A percentile compares a stretch with the other conserved stretches of the same genome.
Evolutionary conservation across 2,888 invertebrate genomes (phyloP).

Genomic region (Crepidodera aurea): DNA sequence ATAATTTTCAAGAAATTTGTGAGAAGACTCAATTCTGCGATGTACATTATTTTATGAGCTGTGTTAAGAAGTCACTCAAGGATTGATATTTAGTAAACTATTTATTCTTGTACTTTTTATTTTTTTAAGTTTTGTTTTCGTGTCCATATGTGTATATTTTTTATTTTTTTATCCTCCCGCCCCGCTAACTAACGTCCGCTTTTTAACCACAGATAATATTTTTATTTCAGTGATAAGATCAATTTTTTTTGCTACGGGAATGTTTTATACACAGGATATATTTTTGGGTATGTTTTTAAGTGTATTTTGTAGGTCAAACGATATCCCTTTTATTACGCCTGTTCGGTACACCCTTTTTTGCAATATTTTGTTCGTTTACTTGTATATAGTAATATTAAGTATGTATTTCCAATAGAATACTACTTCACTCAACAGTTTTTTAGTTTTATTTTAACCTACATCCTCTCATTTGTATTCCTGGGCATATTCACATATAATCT

Average conservation of each 20-base stretch:
- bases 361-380: constrained; percentile 12
- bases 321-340: not conserved
- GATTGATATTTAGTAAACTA: constrained; percentile 39
- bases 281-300: constrained; percentile 4
- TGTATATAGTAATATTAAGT: constrained; percentile 16
- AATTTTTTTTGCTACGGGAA: not conserved
- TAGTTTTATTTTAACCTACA: not conserved
- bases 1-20: constrained; percentile 19
- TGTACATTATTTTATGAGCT: constrained; percentile 42
- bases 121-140: constrained; percentile 18
- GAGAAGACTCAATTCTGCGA: constrained; percentile 9
- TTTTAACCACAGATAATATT: not conserved
- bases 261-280: constrained; percentile 4
- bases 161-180: not conserved
- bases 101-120: constrained; percentile 27
- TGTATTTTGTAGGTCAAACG: constrained; percentile 6
- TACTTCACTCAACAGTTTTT: not conserved
- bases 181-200: not conserved
- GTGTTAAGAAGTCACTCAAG: constrained; percentile 41
- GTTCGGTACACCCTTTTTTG: not conserved
- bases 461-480: not conserved
- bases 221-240: not conserved
- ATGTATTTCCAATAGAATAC: constrained; percentile 22
- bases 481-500: too few species aligned
- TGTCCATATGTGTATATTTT: constrained; percentile 20